These are phyloP conservation scores for Scaptodrosophila lebanonensis DNA, from an alignment of 1,140 invertebrate genomes.

Conservation along the genomic window DNA sequence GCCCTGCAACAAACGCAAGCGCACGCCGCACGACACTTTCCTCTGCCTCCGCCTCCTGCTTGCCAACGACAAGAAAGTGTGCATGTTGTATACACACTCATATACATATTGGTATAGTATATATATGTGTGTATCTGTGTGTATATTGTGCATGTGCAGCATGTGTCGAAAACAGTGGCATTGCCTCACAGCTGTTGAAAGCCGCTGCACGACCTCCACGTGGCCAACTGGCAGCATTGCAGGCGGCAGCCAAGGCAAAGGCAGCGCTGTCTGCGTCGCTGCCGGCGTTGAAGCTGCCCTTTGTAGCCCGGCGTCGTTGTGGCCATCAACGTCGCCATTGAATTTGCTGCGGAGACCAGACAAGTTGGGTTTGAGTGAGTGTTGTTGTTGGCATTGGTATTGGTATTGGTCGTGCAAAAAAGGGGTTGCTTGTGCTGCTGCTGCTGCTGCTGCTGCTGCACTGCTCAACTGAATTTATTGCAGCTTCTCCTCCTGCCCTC, in stretches of 20 bases:
- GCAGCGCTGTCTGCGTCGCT: conserved; percentile 3
- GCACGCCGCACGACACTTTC: too few relatives aligned
- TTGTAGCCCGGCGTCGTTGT: conserved; percentile 43
- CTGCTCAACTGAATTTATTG: conserved; percentile 60
- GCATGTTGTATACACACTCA: too few relatives aligned
- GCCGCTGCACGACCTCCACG: conserved; percentile 63
- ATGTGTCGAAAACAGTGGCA: conserved; percentile 52
- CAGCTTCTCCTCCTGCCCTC: conserved; percentile 26
- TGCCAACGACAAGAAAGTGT: too few relatives aligned
- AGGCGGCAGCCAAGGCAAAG: conserved; percentile 13
- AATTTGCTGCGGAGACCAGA: conserved; percentile 30
- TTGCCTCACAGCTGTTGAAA: conserved; percentile 57
- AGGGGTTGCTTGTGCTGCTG: conserved; percentile 35
- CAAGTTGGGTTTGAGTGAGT: conserved; percentile 54
- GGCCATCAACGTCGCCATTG: background rate
- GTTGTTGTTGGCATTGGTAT: conserved; percentile 14
- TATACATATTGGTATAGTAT: too few relatives aligned
- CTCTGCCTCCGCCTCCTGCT: too few relatives aligned
- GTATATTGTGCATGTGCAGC: conserved; percentile 54
- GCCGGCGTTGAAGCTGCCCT: conserved; percentile 40
- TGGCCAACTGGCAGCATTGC: conserved; percentile 26
- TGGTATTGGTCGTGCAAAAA: conserved; percentile 15
- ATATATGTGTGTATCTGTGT: background rate
- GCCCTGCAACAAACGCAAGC: too few relatives aligned
- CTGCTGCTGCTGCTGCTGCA: conserved; percentile 44